phyloP scores from a whole-genome alignment of 2,888 invertebrate genomes.

The Emmelina monodactyla region DNA sequence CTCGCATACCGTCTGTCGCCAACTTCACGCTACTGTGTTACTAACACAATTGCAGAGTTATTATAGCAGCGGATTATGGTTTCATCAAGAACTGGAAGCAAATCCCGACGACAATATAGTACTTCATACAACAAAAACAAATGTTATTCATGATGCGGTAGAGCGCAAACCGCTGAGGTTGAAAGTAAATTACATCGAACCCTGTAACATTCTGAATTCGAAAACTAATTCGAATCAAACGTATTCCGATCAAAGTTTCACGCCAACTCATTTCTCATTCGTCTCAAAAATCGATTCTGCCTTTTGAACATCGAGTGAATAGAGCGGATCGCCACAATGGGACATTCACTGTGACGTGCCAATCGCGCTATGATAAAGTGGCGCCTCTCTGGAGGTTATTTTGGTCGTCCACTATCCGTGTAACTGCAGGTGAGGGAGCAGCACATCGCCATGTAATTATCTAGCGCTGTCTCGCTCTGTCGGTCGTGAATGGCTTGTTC shows the following conservation, averaged over 20 bases:
- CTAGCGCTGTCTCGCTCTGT: neutral
- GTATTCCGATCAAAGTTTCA: neutral
- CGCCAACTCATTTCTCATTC: slow-evolving; percentile 3
- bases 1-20: neutral
- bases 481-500: neutral
- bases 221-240: neutral
- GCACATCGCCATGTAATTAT: neutral
- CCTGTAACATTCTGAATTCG: neutral
- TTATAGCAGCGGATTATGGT: too few relatives aligned
- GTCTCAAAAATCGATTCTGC: slow-evolving; percentile 1
- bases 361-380: slow-evolving; percentile 1
- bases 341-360: slow-evolving; percentile 3
- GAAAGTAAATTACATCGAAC: too few relatives aligned
- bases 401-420: neutral
- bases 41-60: too few relatives aligned
- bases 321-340: slow-evolving; percentile 4
- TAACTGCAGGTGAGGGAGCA: neutral
- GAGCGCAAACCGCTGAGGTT: too few relatives aligned
- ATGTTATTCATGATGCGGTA: too few relatives aligned
- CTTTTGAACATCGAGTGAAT: slow-evolving; percentile 3
- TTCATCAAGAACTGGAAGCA: too few relatives aligned
- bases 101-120: too few relatives aligned
- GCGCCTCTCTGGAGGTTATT: neutral
- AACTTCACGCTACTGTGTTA: neutral
- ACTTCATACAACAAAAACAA: too few relatives aligned